Evolutionary conservation across 2,888 invertebrate species (phyloP).

Genomic region (Harpalus rufipes): DNA sequence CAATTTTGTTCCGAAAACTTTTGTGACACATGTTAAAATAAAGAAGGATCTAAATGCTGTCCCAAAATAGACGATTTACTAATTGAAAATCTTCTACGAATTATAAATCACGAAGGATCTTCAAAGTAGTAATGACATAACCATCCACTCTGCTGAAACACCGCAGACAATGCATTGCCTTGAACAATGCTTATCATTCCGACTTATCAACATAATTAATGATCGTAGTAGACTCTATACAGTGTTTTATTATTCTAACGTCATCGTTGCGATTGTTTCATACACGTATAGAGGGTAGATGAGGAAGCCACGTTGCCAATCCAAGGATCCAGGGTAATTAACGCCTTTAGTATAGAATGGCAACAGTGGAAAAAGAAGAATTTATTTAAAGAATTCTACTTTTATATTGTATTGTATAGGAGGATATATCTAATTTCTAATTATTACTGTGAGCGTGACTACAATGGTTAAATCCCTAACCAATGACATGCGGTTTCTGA

Average conservation of each 20-base stretch:
- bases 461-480: neutral
- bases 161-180: slow-evolving; percentile 44
- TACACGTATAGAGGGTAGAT: slow-evolving; percentile 4
- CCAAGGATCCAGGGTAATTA: slow-evolving; percentile 40
- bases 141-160: slow-evolving; percentile 3
- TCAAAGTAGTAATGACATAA: neutral
- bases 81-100: too few species aligned
- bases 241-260: slow-evolving; percentile 59
- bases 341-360: neutral
- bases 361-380: slow-evolving; percentile 4
- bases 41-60: too few species aligned
- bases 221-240: slow-evolving; percentile 50
- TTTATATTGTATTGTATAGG: neutral
- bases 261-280: slow-evolving; percentile 54
- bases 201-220: slow-evolving; percentile 67
- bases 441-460: neutral
- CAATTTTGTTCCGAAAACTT: too few species aligned
- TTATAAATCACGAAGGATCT: neutral
- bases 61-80: too few species aligned
- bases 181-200: slow-evolving; percentile 66
- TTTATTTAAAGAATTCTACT: neutral
- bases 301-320: slow-evolving; percentile 17
- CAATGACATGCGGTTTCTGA: neutral
- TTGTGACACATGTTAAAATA: too few species aligned
- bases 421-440: slow-evolving; percentile 2